A percentile compares a stretch with the other conserved stretches of the same genome.
These are phyloP conservation scores for Willowsia nigromaculata DNA, from an alignment of 2,888 invertebrate genomes.

Conservation along the genomic window DNA sequence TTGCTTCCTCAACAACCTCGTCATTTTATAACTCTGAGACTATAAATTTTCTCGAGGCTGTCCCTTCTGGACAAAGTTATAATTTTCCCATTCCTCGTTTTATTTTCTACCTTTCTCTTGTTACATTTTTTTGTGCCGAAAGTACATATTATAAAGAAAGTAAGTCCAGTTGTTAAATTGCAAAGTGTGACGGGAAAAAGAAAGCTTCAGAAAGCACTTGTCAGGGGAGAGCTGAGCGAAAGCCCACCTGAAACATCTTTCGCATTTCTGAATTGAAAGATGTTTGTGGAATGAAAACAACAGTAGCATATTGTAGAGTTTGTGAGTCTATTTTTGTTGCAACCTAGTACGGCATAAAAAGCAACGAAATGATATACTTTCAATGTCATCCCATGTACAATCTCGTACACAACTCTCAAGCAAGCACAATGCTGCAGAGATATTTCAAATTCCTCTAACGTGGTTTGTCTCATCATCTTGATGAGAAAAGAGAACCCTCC, in stretches of 20 bases:
- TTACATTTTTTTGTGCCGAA: not conserved
- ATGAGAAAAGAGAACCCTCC: not conserved
- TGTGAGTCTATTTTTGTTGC: not conserved
- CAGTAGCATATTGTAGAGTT: no score
- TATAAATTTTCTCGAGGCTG: constrained; percentile 23
- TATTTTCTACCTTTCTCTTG: not conserved
- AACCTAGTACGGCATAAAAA: not conserved
- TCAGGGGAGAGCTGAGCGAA: not conserved
- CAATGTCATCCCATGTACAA: not conserved
- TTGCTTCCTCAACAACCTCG: not conserved
- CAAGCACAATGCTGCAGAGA: not conserved
- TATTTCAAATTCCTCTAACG: not conserved
- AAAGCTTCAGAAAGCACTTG: not conserved
- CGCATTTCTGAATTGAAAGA: not conserved
- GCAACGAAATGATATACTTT: not conserved
- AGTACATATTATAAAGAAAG: not conserved
- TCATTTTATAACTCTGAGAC: constrained; percentile 23
- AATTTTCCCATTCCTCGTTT: constrained; percentile 9
- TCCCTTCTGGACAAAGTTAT: not conserved
- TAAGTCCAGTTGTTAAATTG: not conserved
- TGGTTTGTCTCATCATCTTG: not conserved
- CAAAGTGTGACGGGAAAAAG: not conserved
- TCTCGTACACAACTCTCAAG: not conserved
- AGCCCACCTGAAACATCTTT: not conserved
- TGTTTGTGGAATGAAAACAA: not conserved